Conservation (phyloP, 1,140 invertebrate species). For the Megalopta genalis region DNA sequence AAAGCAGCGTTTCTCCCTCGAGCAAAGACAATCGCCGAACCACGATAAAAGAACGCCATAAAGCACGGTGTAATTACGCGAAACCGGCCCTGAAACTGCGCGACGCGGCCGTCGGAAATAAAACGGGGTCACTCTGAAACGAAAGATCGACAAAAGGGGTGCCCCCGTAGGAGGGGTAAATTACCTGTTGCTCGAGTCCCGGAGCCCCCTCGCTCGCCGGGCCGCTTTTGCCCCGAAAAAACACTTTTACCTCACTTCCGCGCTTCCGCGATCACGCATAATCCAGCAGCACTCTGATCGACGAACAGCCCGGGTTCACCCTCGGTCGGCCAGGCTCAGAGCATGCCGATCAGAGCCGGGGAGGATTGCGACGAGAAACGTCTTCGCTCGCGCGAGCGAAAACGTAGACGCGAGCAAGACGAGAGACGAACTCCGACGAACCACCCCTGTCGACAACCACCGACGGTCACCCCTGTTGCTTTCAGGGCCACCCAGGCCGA, state of each 20-base stretch:
- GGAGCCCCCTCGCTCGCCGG: conserved; percentile 77
- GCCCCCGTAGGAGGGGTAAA: conserved; percentile 41
- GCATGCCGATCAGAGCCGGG: not conserved
- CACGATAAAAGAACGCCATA: no score
- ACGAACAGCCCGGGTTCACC: not conserved
- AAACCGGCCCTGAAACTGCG: not conserved
- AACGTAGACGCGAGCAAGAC: not conserved
- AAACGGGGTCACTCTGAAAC: not conserved
- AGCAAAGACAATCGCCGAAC: no score
- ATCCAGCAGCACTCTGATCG: conserved; percentile 23
- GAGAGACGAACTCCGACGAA: conserved; percentile 35
- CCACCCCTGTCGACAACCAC: conserved; percentile 7
- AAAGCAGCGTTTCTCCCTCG: no score
- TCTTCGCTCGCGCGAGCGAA: no score
- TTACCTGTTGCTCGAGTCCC: conserved; percentile 79
- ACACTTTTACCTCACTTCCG: conserved; percentile 77
- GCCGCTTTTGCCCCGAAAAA: conserved; percentile 75
- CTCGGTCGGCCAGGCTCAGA: not conserved
- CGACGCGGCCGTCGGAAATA: not conserved
- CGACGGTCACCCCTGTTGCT: not conserved
- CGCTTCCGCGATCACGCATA: conserved; percentile 57
- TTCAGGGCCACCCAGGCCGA: not conserved
- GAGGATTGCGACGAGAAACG: no score
- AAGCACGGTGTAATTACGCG: not conserved
- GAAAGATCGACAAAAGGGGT: not conserved